Evolutionary conservation across 1,140 invertebrate genomes (phyloP), one percentile per base, ranked within the genome.

Genomic region (Luehdorfia chinensis): DNA sequence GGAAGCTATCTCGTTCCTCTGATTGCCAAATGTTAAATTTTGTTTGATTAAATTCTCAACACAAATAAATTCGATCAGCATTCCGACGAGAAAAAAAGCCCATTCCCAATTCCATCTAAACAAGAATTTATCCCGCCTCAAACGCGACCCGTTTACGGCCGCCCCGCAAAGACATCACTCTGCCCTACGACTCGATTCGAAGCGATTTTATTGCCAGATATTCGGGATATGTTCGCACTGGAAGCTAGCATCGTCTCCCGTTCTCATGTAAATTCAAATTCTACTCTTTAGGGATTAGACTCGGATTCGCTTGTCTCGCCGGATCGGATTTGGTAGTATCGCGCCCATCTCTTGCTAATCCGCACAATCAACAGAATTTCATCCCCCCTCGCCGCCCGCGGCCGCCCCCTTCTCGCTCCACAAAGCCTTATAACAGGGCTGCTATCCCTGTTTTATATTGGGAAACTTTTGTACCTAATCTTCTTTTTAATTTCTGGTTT

Each of bases 11-110:
- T 14, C 19, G 11, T 23, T 7, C 7, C 18, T 23, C 36, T 36
- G 36, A 23, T 39, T 39, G 18, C 9, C 21, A 11, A 21, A 39
- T 9, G 36, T 39, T 39, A 25, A 39, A 39, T 25, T 39, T 39
- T 25, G 18, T 39, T 39, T 39, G 36, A 39, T 39, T 39, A 39
- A 39, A 39, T 39, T 39, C 36, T 39, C 36, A 39, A 25, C 36
- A 25, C 21, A 13, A 19, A 39, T 25, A 25, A 25, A 39, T 39
- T 39, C 18, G 36, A 39, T 39, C 19, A 14, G 19, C 11, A 39
- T 23, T 39, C 18, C 36, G 11, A 25, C 8, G 36, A 39, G 21
- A 39, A 39, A 11, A 25, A 39, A 19, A 39, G 19, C 16, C 16
- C 4, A 8, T 23, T 39, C 21, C 36, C 36, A 19, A 39, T 39